Base-by-base conservation (phyloP, 2,113 vertebrate species). In the Elephantulus edwardii region DNA sequence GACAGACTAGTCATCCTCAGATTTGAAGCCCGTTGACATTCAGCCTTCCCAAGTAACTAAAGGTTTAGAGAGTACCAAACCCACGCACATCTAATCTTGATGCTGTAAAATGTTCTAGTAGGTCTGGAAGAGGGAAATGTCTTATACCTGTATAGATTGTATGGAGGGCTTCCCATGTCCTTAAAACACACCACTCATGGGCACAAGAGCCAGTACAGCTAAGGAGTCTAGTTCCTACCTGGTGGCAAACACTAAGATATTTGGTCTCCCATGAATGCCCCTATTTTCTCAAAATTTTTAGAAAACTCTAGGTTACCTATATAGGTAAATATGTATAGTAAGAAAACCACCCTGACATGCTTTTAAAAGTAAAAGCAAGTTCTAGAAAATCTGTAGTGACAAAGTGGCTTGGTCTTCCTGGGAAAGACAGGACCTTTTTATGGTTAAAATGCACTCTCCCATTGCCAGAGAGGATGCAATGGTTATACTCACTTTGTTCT, bases 241-340 rank as follows among this genome's bases (percentile, higher is more conserved):
- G 8, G 3, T 38, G 52, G 64, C 83, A 33, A 42, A 40, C 4
- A 81, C 28, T 35, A 76, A 35, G 40, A 42, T 54, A 68, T 33
- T 58, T 71, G 54, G 35, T 88, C 62, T 88, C 30, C 33, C 84
- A 6, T 50, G 19, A 84, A 71, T 90, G 52, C 28, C 20, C 16
- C 38, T 3, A 16, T 20, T 50, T 77, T 83, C 60, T 91, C 46
- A 22, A 83, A 54, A 30, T 72, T 33, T 35, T 20, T 54, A n/a
- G 17, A 56, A 71, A 10, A 58, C 10, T 9, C 56, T 52, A 5
- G 50, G 54, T 33, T 24, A 44, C 33, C 48, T 76, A n/a, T n/a
- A n/a, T n/a, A n/a, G n/a, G 1, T 16, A 58, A 58, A 76, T 6
- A 66, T 42, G 6, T n/a, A n/a, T 4, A 35, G 42, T 35, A 20